Evolutionary conservation across 2,888 invertebrate genomes (phyloP).

Genomic region (Dugesia japonica): DNA sequence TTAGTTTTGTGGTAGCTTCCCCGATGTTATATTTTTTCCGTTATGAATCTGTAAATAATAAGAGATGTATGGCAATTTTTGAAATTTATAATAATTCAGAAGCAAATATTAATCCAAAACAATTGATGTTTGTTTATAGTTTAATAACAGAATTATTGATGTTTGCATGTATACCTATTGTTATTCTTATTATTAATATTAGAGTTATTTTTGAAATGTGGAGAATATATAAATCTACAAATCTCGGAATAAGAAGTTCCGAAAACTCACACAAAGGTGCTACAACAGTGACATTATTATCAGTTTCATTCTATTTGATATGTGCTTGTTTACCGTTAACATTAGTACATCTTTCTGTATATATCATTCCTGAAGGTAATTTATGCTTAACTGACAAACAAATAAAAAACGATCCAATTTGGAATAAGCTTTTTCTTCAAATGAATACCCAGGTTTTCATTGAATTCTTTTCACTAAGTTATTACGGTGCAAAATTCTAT

Average conservation of each 20-base stretch:
- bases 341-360: slow-evolving; percentile 39
- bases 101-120: slow-evolving; percentile 37
- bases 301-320: slow-evolving; percentile 47
- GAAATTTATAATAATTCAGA: slow-evolving; percentile 37
- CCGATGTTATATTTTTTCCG: slow-evolving; percentile 40
- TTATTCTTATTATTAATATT: slow-evolving; percentile 43
- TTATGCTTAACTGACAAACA: slow-evolving; percentile 37
- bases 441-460: slow-evolving; percentile 12
- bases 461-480: slow-evolving; percentile 38
- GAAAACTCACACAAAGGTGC: slow-evolving; percentile 37
- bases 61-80: neutral
- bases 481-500: slow-evolving; percentile 37
- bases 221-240: slow-evolving; percentile 31
- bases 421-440: slow-evolving; percentile 38
- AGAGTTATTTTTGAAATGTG: slow-evolving; percentile 43
- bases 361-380: slow-evolving; percentile 37
- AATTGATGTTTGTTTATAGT: slow-evolving; percentile 42
- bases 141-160: slow-evolving; percentile 43
- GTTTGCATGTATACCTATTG: slow-evolving; percentile 42
- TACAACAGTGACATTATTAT: slow-evolving; percentile 44
- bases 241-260: slow-evolving; percentile 16
- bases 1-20: slow-evolving; percentile 36
- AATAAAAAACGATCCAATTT: slow-evolving; percentile 38
- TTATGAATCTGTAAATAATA: slow-evolving; percentile 35
- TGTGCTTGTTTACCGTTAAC: slow-evolving; percentile 45